Conservation (phyloP, 2,113 vertebrate genomes). For the Triplophysa dalaica region DNA sequence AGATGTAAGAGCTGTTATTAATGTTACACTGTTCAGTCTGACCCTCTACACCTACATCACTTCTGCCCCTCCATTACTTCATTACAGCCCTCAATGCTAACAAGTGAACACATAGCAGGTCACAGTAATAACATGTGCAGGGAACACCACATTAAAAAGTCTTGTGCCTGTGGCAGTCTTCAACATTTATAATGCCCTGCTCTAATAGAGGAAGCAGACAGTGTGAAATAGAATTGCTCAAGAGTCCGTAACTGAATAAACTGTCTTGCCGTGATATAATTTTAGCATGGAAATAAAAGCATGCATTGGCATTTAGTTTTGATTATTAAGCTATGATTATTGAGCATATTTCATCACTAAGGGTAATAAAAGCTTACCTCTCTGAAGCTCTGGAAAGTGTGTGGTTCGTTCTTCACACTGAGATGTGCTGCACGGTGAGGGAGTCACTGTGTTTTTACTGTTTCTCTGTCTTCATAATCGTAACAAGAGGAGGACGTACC, state of each 20-base stretch:
- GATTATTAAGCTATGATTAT: slow-evolving; percentile 12
- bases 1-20: neutral
- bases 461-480: slow-evolving; percentile 21
- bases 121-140: neutral
- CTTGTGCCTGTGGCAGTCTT: slow-evolving; percentile 2
- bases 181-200: neutral
- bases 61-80: neutral
- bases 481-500: slow-evolving; percentile 11
- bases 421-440: neutral
- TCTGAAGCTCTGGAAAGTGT: neutral
- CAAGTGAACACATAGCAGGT: neutral
- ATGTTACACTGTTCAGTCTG: neutral
- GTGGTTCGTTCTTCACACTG: neutral
- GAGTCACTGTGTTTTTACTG: slow-evolving; percentile 4
- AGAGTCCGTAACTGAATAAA: slow-evolving; percentile 20
- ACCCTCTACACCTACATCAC: neutral
- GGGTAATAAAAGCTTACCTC: slow-evolving; percentile 21
- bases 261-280: neutral
- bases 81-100: neutral
- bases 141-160: neutral
- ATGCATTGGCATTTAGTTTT: slow-evolving; percentile 2
- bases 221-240: slow-evolving; percentile 7
- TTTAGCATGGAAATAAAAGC: neutral
- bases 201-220: neutral
- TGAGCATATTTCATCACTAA: neutral